Evolutionary conservation across 2,797 vertebrate species (phyloP).

Genomic region (Acipenser ruthenus): DNA sequence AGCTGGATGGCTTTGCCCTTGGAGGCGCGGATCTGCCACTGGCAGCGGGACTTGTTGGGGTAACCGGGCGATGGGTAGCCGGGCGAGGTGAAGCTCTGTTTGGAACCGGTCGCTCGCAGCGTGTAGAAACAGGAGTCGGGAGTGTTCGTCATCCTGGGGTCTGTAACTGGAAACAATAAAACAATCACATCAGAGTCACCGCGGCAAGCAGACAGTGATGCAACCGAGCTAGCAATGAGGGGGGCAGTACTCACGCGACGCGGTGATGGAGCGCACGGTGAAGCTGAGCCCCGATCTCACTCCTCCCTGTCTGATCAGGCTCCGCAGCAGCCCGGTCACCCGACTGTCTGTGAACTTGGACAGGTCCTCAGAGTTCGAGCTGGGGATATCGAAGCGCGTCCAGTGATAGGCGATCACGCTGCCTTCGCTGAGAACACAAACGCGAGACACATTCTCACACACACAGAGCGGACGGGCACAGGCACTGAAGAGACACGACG

Average conservation of each 20-base stretch:
- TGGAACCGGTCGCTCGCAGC: slow-evolving; percentile 32
- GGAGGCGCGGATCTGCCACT: slow-evolving; percentile 64
- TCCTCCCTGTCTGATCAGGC: slow-evolving; percentile 12
- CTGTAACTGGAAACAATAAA: slow-evolving; percentile 44
- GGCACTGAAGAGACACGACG: no score
- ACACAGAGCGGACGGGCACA: not conserved
- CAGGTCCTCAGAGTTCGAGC: slow-evolving; percentile 30
- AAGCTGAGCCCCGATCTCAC: not conserved
- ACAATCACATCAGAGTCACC: not conserved
- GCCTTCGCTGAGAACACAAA: slow-evolving; percentile 44
- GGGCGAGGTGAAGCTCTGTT: slow-evolving; percentile 31
- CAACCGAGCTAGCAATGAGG: not conserved
- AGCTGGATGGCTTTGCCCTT: slow-evolving; percentile 36
- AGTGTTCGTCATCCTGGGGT: slow-evolving; percentile 55
- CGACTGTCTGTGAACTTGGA: slow-evolving; percentile 52
- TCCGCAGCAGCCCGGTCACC: slow-evolving; percentile 40
- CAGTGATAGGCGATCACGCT: slow-evolving; percentile 57
- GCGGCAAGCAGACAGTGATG: slow-evolving; percentile 1
- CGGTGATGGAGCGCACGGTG: slow-evolving; percentile 44
- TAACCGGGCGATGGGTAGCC: slow-evolving; percentile 36
- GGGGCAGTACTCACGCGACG: slow-evolving; percentile 33
- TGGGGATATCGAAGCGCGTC: slow-evolving; percentile 54
- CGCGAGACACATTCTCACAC: not conserved
- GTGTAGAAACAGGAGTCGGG: slow-evolving; percentile 37
- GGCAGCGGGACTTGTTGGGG: slow-evolving; percentile 44